Conservation (phyloP, 2,797 vertebrate species). For the Manis javanica region DNA sequence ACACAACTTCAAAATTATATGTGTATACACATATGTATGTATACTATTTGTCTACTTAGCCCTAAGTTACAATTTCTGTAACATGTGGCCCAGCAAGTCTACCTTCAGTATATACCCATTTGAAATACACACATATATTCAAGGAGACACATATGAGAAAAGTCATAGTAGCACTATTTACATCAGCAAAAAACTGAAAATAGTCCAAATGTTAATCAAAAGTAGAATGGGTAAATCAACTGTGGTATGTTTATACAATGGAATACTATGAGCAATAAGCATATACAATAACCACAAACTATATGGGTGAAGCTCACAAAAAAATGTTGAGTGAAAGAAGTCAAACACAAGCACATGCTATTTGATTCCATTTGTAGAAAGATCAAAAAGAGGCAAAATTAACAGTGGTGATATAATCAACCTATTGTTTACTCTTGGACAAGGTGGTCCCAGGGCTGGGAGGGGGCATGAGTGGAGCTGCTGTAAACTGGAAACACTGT, state of each 20-base stretch:
- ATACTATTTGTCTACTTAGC: constrained; percentile 18
- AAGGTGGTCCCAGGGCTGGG: not conserved
- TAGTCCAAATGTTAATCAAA: not conserved
- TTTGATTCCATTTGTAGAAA: not conserved
- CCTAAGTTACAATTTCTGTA: not conserved
- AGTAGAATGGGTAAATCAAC: not conserved
- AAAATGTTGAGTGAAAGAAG: not conserved
- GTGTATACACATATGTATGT: not conserved
- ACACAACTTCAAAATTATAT: constrained; percentile 59
- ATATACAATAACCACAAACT: not conserved
- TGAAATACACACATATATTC: not conserved
- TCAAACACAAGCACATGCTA: not conserved
- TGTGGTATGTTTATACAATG: not conserved
- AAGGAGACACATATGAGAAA: not conserved
- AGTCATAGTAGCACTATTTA: not conserved
- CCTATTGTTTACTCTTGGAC: not conserved
- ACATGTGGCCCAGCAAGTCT: not conserved
- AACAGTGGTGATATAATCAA: not conserved
- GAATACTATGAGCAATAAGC: not conserved
- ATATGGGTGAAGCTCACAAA: not conserved
- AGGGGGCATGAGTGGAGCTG: not conserved
- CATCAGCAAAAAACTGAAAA: not conserved
- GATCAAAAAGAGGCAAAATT: not conserved
- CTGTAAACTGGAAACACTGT: not conserved
- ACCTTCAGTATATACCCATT: not conserved